Evolutionary conservation across 2,888 invertebrate species (phyloP).

Genomic region (Phragmatobia fuliginosa): DNA sequence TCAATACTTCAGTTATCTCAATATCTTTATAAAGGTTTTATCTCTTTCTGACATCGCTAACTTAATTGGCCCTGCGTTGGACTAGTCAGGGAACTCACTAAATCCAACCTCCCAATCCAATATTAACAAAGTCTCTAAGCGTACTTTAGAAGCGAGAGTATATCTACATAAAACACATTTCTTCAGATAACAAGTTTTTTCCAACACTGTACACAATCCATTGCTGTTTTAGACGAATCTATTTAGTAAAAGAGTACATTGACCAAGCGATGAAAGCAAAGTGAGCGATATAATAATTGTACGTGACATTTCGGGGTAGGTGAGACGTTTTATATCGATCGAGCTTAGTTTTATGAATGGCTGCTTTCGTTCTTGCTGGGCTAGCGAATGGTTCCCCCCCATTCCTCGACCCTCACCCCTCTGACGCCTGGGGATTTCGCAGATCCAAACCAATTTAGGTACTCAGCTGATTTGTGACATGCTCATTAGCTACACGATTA

Average conservation of each 20-base stretch:
- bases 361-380: conserved; percentile 52
- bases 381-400: conserved; percentile 25
- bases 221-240: conserved; percentile 43
- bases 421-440: conserved; percentile 46
- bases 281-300: conserved; percentile 43
- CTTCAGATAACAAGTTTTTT: conserved; percentile 31
- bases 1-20: conserved; percentile 27
- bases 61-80: conserved; percentile 41
- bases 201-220: conserved; percentile 47
- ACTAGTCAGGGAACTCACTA: conserved; percentile 30
- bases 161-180: conserved; percentile 47
- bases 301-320: conserved; percentile 53
- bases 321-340: conserved; percentile 78
- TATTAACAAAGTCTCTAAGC: conserved; percentile 44
- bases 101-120: conserved; percentile 45
- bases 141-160: conserved; percentile 50
- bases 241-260: conserved; percentile 41
- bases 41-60: conserved; percentile 24
- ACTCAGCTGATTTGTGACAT: conserved; percentile 68
- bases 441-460: conserved; percentile 56
- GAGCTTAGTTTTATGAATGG: conserved; percentile 82
- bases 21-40: conserved; percentile 24
- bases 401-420: conserved; percentile 35
- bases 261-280: conserved; percentile 48
- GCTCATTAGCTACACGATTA: conserved; percentile 64